phyloP scores from a whole-genome alignment of 2,797 vertebrate species.

The Dicrostonyx torquatus region DNA sequence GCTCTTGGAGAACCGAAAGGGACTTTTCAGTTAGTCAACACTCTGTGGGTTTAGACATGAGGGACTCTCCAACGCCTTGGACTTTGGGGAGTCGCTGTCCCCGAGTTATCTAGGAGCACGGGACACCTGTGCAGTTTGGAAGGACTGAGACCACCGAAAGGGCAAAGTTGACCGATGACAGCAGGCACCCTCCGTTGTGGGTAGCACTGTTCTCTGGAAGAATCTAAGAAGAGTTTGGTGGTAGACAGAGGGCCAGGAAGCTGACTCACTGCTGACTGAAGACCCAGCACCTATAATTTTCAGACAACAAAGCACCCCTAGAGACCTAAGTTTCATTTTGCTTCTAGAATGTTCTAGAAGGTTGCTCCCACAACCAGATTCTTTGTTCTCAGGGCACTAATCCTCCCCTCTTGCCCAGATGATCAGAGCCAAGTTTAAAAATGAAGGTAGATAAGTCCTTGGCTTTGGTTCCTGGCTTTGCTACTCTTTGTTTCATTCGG shows the following conservation, averaged over 20 bases:
- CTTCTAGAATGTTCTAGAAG: conserved; percentile 65
- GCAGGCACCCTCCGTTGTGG: not conserved
- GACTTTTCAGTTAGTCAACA: not conserved
- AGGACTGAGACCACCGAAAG: rapidly evolving
- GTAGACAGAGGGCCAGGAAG: not conserved
- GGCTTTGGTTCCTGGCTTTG: not conserved
- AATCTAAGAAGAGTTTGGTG: not conserved
- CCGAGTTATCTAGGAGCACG: not conserved
- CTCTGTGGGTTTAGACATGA: rapidly evolving
- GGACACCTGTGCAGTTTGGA: not conserved
- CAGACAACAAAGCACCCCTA: not conserved
- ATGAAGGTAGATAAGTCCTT: not conserved
- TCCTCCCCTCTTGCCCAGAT: not conserved
- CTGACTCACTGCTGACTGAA: not conserved
- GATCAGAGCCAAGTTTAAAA: conserved; percentile 5
- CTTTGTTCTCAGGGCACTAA: not conserved
- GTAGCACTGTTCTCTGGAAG: not conserved
- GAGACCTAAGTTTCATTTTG: not conserved
- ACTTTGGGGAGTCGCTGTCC: not conserved
- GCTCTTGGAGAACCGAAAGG: not conserved
- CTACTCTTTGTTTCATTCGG: not conserved
- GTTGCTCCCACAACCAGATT: not conserved
- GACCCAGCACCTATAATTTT: not conserved
- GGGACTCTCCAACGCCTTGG: not conserved
- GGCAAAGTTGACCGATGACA: not conserved